Percentiles rank a stretch among this genome's conserved stretches.
These are phyloP conservation scores for Microtus ochrogaster DNA, from an alignment of 2,113 vertebrate genomes.

Conservation along the genomic window DNA sequence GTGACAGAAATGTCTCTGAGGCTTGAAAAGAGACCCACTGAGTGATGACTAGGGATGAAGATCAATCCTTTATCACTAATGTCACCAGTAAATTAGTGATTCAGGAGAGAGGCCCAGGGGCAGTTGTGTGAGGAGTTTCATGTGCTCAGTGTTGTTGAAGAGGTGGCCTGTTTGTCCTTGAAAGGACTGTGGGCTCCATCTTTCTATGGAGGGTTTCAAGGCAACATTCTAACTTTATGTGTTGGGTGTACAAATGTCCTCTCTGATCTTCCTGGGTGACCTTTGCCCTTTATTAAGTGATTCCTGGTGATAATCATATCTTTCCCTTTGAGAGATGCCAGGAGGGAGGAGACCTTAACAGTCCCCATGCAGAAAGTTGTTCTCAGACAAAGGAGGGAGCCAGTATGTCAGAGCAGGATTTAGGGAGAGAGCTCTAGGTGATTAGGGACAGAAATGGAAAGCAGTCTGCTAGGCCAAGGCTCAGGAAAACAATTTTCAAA, in stretches of 20 bases:
- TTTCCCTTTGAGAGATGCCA: background rate
- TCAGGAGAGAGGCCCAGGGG: background rate
- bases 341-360: background rate
- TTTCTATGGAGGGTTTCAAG: too few relatives aligned
- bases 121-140: background rate
- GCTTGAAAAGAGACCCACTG: background rate
- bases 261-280: background rate
- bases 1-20: background rate
- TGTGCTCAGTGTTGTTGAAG: background rate
- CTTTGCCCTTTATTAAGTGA: background rate
- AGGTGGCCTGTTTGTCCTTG: background rate
- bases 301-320: background rate
- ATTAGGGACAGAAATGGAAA: background rate
- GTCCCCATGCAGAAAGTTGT: background rate
- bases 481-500: background rate
- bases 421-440: background rate
- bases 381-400: background rate
- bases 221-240: too few relatives aligned
- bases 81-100: background rate
- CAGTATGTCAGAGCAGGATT: background rate
- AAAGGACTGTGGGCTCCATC: background rate
- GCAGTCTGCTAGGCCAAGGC: background rate
- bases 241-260: background rate
- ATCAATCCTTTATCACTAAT: background rate
- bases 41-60: background rate